Percentiles rank a stretch among this genome's conserved stretches.
Conservation (phyloP, 2,888 invertebrate species). For the Drosophila anomelani region DNA sequence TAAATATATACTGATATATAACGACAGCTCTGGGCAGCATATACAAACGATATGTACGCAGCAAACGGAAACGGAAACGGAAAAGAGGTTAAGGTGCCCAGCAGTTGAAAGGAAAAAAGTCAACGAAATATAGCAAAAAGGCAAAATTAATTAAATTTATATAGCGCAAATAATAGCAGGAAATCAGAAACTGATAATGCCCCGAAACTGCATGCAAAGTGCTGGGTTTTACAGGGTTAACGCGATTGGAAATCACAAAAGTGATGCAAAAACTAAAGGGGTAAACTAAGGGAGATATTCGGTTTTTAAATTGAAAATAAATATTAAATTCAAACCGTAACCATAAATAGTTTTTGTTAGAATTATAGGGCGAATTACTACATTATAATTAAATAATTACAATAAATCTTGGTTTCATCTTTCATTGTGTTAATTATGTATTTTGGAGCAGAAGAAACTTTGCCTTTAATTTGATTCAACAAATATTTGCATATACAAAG, state of each 20-base stretch:
- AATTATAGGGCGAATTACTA: neutral
- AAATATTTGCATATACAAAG: too few species aligned
- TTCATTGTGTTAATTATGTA: neutral
- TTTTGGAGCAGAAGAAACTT: neutral
- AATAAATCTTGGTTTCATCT: neutral
- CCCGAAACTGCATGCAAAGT: slow-evolving; percentile 26
- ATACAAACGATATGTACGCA: slow-evolving; percentile 43
- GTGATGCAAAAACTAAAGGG: neutral
- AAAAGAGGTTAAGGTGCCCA: slow-evolving; percentile 32
- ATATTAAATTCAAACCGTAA: neutral
- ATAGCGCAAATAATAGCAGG: slow-evolving; percentile 29
- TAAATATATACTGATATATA: slow-evolving; percentile 40
- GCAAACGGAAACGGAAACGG: slow-evolving; percentile 33
- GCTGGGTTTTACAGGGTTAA: slow-evolving; percentile 5
- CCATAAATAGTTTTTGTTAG: neutral
- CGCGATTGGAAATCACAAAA: too few species aligned
- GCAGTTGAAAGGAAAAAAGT: slow-evolving; percentile 18
- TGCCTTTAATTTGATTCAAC: too few species aligned
- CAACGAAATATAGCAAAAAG: slow-evolving; percentile 25
- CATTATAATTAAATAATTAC: neutral
- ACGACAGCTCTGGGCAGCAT: slow-evolving; percentile 50
- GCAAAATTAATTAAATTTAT: slow-evolving; percentile 7
- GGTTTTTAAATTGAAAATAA: neutral
- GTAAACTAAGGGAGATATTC: neutral
- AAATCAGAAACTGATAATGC: slow-evolving; percentile 23